Conservation (phyloP, 2,797 vertebrate genomes). For the Paramormyrops hopkinsi region DNA sequence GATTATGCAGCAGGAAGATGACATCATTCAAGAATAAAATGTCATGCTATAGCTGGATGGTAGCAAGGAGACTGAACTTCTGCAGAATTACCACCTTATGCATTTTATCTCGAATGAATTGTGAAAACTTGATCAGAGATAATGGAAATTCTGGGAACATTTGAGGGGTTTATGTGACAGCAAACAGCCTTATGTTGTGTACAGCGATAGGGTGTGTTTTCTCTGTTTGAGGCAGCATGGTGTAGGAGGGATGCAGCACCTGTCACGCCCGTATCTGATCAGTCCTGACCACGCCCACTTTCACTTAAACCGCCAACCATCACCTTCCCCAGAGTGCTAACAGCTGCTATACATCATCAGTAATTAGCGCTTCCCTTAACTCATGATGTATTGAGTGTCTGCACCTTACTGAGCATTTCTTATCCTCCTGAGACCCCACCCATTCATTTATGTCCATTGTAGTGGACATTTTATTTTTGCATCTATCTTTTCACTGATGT, state of each 20-base stretch:
- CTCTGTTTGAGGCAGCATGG: background rate
- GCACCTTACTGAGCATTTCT: background rate
- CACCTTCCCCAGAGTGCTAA: background rate
- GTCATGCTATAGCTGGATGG: background rate
- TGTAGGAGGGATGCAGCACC: background rate
- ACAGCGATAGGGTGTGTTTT: background rate
- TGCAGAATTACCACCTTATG: background rate
- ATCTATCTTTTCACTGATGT: too few relatives aligned
- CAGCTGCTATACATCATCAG: background rate
- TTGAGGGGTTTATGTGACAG: background rate
- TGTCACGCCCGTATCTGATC: background rate
- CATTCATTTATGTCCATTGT: too few relatives aligned
- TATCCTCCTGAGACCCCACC: too few relatives aligned
- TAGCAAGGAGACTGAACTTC: slow-evolving; percentile 4
- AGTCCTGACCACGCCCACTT: background rate
- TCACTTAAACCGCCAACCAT: background rate
- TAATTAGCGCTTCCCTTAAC: background rate
- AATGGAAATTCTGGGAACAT: slow-evolving; percentile 2
- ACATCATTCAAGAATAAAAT: background rate
- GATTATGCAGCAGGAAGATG: background rate
- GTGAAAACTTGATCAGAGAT: background rate
- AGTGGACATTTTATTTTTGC: too few relatives aligned
- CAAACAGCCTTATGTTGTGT: background rate
- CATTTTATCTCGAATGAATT: slow-evolving; percentile 11
- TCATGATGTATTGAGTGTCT: background rate